Conservation (phyloP, 2,888 invertebrate species). For the Sthenelais limicola region DNA sequence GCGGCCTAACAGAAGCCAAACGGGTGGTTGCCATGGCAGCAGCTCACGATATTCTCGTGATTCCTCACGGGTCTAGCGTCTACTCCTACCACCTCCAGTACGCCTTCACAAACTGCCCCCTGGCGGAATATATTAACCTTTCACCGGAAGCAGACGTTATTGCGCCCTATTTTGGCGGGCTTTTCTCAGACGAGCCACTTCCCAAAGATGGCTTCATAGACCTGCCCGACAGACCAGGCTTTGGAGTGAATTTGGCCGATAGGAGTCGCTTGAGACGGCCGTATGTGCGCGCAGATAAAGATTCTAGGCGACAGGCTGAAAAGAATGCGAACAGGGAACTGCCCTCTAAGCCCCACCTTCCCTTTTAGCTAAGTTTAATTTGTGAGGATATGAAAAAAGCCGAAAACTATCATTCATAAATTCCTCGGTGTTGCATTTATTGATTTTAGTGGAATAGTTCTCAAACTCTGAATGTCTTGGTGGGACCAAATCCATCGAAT, state of each 20-base stretch:
- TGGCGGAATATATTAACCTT: conserved; percentile 68
- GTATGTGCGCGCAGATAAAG: conserved; percentile 57
- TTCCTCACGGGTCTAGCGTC: conserved; percentile 69
- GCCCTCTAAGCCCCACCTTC: conserved; percentile 47
- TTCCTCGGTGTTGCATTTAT: too few species aligned
- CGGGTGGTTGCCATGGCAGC: conserved; percentile 68
- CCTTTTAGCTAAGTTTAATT: too few species aligned
- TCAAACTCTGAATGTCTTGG: too few species aligned
- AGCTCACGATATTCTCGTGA: conserved; percentile 63
- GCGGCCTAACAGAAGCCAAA: conserved; percentile 67
- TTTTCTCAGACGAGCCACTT: conserved; percentile 68
- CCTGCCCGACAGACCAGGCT: conserved; percentile 66
- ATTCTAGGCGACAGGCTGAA: conserved; percentile 58
- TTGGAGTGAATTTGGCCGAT: conserved; percentile 64
- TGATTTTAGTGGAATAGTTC: too few species aligned
- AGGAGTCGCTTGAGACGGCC: conserved; percentile 60
- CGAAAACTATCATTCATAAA: too few species aligned
- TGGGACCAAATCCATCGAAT: too few species aligned
- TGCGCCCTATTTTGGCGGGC: conserved; percentile 67
- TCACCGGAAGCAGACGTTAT: conserved; percentile 64
- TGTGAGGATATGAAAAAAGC: too few species aligned
- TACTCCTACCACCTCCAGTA: conserved; percentile 70
- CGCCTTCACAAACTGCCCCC: conserved; percentile 67
- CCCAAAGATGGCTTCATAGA: conserved; percentile 66
- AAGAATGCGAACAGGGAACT: conserved; percentile 53